phyloP scores from a whole-genome alignment of 2,797 vertebrate genomes.

The Odontamblyopus rebecca region DNA sequence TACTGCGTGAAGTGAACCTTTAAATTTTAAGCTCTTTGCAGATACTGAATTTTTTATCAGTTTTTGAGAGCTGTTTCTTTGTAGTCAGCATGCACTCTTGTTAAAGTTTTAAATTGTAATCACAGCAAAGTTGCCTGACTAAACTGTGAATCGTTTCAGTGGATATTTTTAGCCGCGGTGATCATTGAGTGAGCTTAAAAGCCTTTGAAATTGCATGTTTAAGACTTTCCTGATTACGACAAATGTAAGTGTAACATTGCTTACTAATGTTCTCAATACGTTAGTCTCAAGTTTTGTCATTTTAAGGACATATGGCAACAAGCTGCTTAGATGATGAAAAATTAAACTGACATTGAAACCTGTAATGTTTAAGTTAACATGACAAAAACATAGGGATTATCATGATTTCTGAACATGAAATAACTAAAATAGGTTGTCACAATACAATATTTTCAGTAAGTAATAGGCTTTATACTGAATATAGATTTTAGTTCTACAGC shows the following conservation, averaged over 20 bases:
- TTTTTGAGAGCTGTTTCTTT: slow-evolving; percentile 38
- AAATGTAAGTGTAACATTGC: not conserved
- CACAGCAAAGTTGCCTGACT: slow-evolving; percentile 24
- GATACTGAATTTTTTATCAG: slow-evolving; percentile 51
- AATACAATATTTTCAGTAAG: too few relatives aligned
- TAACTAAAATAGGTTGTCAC: too few relatives aligned
- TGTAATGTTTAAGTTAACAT: too few relatives aligned
- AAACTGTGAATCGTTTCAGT: slow-evolving; percentile 22
- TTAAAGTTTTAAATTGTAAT: slow-evolving; percentile 18
- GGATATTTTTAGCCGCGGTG: slow-evolving; percentile 56
- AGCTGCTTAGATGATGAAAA: not conserved
- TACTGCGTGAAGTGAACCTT: slow-evolving; percentile 65
- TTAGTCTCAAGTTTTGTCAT: not conserved
- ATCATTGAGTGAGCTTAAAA: not conserved
- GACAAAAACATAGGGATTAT: too few relatives aligned
- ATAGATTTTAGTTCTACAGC: too few relatives aligned
- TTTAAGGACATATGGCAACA: not conserved
- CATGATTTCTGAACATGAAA: too few relatives aligned
- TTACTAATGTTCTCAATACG: not conserved
- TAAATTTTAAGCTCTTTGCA: slow-evolving; percentile 60
- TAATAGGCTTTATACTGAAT: too few relatives aligned
- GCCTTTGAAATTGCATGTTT: not conserved
- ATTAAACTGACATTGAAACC: too few relatives aligned
- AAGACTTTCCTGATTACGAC: not conserved
- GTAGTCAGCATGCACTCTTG: slow-evolving; percentile 20